These are phyloP conservation scores for Rhodeus uyekii DNA, from an alignment of 2,797 vertebrate species.

Conservation along the genomic window DNA sequence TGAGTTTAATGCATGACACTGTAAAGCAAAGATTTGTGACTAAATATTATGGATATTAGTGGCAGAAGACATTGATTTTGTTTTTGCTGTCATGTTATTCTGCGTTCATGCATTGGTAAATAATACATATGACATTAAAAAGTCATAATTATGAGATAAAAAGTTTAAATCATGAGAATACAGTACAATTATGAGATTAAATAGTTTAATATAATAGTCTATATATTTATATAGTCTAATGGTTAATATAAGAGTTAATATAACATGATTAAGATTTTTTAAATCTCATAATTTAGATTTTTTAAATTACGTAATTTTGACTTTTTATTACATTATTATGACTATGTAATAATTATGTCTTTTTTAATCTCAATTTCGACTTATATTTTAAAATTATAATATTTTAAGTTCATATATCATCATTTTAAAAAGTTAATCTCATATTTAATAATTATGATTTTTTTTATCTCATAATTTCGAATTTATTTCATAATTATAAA, in stretches of 20 bases:
- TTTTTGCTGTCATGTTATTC: not conserved
- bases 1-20: not conserved
- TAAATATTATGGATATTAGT: not conserved
- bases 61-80: not conserved
- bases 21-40: not conserved
- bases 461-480: not conserved
- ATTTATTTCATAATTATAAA: not conserved
- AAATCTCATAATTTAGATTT: not conserved
- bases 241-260: too few relatives aligned
- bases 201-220: too few relatives aligned
- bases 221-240: too few relatives aligned
- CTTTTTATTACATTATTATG: not conserved
- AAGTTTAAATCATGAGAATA: not conserved
- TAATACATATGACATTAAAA: not conserved
- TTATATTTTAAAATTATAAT: too few relatives aligned
- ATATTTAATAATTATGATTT: not conserved
- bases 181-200: not conserved
- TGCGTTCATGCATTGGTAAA: not conserved
- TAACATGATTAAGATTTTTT: not conserved
- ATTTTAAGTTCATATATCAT: too few relatives aligned
- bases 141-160: not conserved
- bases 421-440: too few relatives aligned
- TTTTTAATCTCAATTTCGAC: too few relatives aligned
- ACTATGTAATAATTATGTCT: not conserved
- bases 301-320: too few relatives aligned